phyloP scores from a whole-genome alignment of 1,140 invertebrate genomes.

The Uloborus diversus region DNA sequence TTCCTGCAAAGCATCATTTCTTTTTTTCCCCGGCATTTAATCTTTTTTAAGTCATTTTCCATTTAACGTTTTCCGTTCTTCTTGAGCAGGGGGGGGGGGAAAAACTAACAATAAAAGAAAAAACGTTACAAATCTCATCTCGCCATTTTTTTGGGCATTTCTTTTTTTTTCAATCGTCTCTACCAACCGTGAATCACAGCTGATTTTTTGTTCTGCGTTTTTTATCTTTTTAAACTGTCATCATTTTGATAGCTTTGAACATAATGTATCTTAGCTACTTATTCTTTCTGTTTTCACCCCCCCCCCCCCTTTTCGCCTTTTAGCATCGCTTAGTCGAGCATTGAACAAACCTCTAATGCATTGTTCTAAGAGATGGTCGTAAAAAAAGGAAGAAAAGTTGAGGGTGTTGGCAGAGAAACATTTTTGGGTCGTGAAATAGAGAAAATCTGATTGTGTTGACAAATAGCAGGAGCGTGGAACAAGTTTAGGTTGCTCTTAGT shows the following conservation, averaged over 20 bases:
- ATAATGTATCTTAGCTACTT: conserved; percentile 52
- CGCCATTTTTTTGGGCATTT: neutral
- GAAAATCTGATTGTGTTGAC: conserved; percentile 40
- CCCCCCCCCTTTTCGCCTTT: neutral
- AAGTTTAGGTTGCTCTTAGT: conserved; percentile 12
- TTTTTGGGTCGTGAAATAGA: conserved; percentile 19
- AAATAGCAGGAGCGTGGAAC: conserved; percentile 40
- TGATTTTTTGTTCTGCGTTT: conserved; percentile 14
- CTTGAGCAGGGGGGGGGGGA: too few species aligned
- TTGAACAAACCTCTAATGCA: conserved; percentile 13
- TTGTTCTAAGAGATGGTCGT: conserved; percentile 10
- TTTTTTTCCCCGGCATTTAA: conserved; percentile 38
- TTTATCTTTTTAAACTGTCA: conserved; percentile 42
- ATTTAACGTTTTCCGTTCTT: conserved; percentile 39
- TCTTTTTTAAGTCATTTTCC: conserved; percentile 46
- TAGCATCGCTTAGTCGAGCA: neutral
- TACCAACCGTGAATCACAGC: conserved; percentile 28
- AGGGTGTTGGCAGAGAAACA: conserved; percentile 5
- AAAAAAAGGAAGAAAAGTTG: conserved; percentile 2
- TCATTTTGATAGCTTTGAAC: conserved; percentile 50
- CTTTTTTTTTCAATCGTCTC: neutral
- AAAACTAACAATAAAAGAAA: conserved; percentile 1
- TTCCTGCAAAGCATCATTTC: neutral
- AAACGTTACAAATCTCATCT: conserved; percentile 13
- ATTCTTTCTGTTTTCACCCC: neutral